A percentile compares a stretch with the other conserved stretches of the same genome.
Conservation (phyloP, 2,888 invertebrate genomes). For the Drosophila eohydei region DNA sequence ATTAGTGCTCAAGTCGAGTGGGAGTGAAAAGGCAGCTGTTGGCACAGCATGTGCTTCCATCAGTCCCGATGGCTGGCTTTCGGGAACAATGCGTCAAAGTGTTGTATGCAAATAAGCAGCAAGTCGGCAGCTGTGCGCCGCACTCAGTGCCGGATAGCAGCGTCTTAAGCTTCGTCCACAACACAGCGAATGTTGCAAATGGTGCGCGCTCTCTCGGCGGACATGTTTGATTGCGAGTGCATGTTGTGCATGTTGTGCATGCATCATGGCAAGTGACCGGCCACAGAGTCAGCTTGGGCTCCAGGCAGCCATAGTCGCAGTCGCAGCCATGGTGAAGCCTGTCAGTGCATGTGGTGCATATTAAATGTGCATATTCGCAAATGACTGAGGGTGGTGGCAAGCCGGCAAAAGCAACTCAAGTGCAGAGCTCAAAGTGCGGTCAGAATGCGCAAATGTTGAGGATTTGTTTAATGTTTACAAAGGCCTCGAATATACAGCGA, state of each 20-base stretch:
- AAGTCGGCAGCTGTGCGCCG: constrained; percentile 7
- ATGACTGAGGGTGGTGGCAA: constrained; percentile 18
- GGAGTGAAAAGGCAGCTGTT: constrained; percentile 19
- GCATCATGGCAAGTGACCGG: constrained; percentile 57
- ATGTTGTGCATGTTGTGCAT: constrained; percentile 59
- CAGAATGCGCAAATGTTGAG: constrained; percentile 32
- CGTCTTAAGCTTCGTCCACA: constrained; percentile 27
- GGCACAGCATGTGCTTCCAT: constrained; percentile 43
- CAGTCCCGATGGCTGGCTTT: constrained; percentile 31
- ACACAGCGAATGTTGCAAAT: constrained; percentile 46
- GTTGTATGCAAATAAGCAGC: constrained; percentile 67
- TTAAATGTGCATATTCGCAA: constrained; percentile 56
- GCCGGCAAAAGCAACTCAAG: constrained; percentile 39
- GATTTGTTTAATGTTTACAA: constrained; percentile 35
- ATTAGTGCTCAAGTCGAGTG: constrained; percentile 57
- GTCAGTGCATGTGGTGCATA: constrained; percentile 68
- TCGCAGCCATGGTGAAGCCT: constrained; percentile 43
- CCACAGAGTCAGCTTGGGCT: constrained; percentile 29
- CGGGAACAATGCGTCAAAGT: constrained; percentile 69
- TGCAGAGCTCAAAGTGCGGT: constrained; percentile 45
- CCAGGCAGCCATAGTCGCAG: constrained; percentile 1
- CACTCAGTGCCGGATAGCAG: not conserved
- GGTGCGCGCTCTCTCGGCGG: constrained; percentile 47
- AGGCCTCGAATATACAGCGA: constrained; percentile 16
- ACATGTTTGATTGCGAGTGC: constrained; percentile 74